These are phyloP conservation scores for Balaenoptera acutorostrata DNA, from an alignment of 2,113 vertebrate genomes.

Conservation along the genomic window DNA sequence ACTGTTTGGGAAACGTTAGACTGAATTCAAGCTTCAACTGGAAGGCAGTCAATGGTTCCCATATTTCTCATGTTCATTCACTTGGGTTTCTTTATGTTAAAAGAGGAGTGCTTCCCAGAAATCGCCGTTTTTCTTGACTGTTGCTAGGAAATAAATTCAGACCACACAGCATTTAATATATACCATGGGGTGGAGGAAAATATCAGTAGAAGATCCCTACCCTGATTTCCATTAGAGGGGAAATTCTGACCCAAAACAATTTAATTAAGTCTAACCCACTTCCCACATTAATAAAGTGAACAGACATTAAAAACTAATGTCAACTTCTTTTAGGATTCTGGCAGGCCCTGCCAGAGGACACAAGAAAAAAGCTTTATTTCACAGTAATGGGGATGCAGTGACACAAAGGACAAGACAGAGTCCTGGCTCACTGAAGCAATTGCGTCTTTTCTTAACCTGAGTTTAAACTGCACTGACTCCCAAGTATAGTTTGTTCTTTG, in stretches of 20 bases:
- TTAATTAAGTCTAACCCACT: conserved; percentile 15
- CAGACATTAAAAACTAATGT: conserved; percentile 19
- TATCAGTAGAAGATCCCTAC: neutral
- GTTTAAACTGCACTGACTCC: neutral
- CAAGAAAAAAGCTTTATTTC: neutral
- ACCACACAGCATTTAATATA: neutral
- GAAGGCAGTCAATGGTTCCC: neutral
- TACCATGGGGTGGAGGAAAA: neutral
- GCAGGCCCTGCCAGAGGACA: neutral
- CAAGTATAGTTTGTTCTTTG: neutral
- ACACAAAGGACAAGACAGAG: neutral
- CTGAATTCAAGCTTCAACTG: neutral
- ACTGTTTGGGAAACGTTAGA: neutral
- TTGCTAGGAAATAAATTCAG: conserved; percentile 48
- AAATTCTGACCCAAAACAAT: conserved; percentile 50
- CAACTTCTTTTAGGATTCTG: conserved; percentile 44
- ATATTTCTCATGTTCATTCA: conserved; percentile 7
- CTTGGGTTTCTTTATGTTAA: conserved; percentile 13
- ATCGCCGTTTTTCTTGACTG: conserved; percentile 16
- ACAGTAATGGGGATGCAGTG: neutral
- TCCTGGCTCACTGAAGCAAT: neutral
- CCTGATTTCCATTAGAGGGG: conserved; percentile 38
- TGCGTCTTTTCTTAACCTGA: neutral
- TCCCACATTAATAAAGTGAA: conserved; percentile 11
- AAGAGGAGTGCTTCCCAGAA: conserved; percentile 50